Conservation (phyloP, 2,113 vertebrate genomes). For the Morphnarchus princeps region DNA sequence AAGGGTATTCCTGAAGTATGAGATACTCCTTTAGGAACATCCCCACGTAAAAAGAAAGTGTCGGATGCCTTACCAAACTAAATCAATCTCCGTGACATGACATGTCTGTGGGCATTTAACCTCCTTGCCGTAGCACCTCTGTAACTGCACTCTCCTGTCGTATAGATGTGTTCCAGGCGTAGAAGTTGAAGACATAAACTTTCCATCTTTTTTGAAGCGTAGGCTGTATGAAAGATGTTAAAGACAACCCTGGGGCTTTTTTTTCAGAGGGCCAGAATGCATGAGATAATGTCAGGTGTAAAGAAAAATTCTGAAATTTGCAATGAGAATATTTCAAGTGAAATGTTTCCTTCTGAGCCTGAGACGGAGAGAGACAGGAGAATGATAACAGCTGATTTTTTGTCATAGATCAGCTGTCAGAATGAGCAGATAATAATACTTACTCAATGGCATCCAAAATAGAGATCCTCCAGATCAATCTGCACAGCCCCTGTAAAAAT, state of each 20-base stretch:
- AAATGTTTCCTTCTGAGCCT: background rate
- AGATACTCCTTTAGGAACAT: background rate
- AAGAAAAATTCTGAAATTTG: background rate
- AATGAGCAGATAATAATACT: background rate
- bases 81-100: background rate
- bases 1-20: background rate
- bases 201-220: background rate
- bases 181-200: background rate
- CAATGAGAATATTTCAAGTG: background rate
- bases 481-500: background rate
- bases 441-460: background rate
- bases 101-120: background rate
- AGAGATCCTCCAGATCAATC: background rate
- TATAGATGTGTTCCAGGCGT: background rate
- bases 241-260: background rate
- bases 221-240: background rate
- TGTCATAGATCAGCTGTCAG: constrained; percentile 18
- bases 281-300: background rate
- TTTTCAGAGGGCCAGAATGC: background rate
- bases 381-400: background rate
- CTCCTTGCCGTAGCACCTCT: background rate
- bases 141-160: background rate
- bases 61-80: background rate
- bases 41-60: background rate
- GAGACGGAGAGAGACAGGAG: background rate